Percentiles rank a stretch among this genome's conserved stretches.
Conservation (phyloP, 1,140 invertebrate species). For the Drosophila subobscura region DNA sequence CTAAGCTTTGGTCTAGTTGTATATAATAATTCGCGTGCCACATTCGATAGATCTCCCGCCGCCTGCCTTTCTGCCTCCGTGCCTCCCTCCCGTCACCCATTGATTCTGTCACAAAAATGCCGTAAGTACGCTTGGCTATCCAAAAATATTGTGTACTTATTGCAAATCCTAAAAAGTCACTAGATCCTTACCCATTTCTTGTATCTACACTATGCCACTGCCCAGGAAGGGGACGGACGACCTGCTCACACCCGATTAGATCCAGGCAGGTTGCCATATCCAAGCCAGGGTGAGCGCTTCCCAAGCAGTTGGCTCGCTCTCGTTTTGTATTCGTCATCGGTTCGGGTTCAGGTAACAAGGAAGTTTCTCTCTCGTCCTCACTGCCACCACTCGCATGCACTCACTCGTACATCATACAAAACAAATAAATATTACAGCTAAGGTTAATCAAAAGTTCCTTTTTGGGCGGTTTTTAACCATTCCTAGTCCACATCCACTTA, state of each 20-base stretch:
- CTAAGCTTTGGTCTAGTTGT: slow-evolving; percentile 79
- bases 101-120: slow-evolving; percentile 26
- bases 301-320: neutral
- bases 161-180: slow-evolving; percentile 42
- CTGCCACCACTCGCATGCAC: slow-evolving; percentile 57
- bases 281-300: neutral
- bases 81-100: neutral
- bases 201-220: slow-evolving; percentile 5
- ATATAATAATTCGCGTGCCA: slow-evolving; percentile 53
- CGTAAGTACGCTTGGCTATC: slow-evolving; percentile 35
- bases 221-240: neutral
- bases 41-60: slow-evolving; percentile 38
- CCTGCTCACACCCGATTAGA: too few relatives aligned
- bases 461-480: slow-evolving; percentile 70
- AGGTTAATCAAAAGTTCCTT: slow-evolving; percentile 35
- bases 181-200: slow-evolving; percentile 16
- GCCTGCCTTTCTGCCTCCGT: neutral
- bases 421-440: slow-evolving; percentile 80
- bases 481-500: slow-evolving; percentile 27
- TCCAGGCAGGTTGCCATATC: too few relatives aligned
- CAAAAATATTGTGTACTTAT: slow-evolving; percentile 40
- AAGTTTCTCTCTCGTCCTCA: slow-evolving; percentile 20
- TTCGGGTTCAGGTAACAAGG: slow-evolving; percentile 41
- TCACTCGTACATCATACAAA: slow-evolving; percentile 51
- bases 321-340: slow-evolving; percentile 16